phyloP scores from a whole-genome alignment of 2,888 invertebrate genomes.

The Eupithecia insigniata region DNA sequence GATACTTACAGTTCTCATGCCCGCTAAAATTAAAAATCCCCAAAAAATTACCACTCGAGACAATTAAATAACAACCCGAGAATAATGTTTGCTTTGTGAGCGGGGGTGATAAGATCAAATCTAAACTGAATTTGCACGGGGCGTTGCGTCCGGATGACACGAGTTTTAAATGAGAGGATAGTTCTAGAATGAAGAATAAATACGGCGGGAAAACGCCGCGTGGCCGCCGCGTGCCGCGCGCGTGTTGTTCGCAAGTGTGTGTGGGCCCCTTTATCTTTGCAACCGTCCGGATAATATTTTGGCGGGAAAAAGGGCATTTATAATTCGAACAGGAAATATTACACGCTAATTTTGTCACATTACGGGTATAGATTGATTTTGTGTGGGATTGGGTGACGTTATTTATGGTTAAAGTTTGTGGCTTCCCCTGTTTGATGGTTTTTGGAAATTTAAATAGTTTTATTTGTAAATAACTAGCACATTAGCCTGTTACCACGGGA shows the following conservation, averaged over 20 bases:
- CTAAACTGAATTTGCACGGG: slow-evolving; percentile 75
- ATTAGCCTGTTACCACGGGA: not conserved
- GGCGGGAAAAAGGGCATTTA: slow-evolving; percentile 71
- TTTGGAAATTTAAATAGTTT: slow-evolving; percentile 13
- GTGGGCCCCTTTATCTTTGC: slow-evolving; percentile 40
- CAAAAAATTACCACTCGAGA: slow-evolving; percentile 54
- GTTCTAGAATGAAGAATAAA: slow-evolving; percentile 72
- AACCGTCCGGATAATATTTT: slow-evolving; percentile 58
- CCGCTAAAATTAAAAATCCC: not conserved
- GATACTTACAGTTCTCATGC: not conserved
- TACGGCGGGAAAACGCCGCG: slow-evolving; percentile 59
- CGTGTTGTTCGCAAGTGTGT: slow-evolving; percentile 54
- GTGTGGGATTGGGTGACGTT: slow-evolving; percentile 62
- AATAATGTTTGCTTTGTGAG: slow-evolving; percentile 72
- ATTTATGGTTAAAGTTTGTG: slow-evolving; percentile 52
- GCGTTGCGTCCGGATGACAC: slow-evolving; percentile 71
- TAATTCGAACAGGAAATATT: slow-evolving; percentile 81
- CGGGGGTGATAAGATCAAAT: slow-evolving; percentile 71
- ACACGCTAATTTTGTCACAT: slow-evolving; percentile 82
- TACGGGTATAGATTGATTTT: slow-evolving; percentile 77
- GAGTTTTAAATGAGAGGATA: slow-evolving; percentile 75
- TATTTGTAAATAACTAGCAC: not conserved
- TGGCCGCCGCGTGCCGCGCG: slow-evolving; percentile 65
- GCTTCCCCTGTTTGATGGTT: slow-evolving; percentile 31
- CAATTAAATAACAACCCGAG: slow-evolving; percentile 79